Evolutionary conservation across 2,797 vertebrate genomes (phyloP).

Genomic region (Eulemur rubriventer): DNA sequence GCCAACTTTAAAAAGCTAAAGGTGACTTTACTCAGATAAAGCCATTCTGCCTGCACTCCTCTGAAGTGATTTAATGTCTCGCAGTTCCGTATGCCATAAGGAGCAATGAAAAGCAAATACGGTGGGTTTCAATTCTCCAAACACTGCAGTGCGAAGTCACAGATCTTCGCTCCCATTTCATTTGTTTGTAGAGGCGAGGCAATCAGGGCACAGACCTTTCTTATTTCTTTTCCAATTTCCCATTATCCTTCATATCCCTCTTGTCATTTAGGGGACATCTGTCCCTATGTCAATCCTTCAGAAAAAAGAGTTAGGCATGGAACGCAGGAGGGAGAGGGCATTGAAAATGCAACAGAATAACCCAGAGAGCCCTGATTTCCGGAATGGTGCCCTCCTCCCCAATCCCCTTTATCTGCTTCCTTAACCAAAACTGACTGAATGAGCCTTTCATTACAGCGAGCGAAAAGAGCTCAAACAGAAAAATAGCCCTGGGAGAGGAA

Average conservation of each 20-base stretch:
- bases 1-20: not conserved
- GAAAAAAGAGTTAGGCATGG: not conserved
- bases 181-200: conserved; percentile 40
- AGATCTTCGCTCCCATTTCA: not conserved
- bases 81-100: conserved; percentile 16
- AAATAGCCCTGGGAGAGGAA: not conserved
- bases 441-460: not conserved
- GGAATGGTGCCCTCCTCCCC: not conserved
- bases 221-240: not conserved
- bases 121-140: conserved; percentile 37
- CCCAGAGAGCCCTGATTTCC: not conserved
- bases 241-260: not conserved
- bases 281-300: not conserved
- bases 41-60: not conserved
- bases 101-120: conserved; percentile 58
- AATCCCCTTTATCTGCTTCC: not conserved
- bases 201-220: not conserved
- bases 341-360: not conserved
- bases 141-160: not conserved
- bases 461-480: not conserved
- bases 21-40: conserved; percentile 50
- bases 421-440: not conserved
- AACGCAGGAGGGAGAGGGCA: not conserved
- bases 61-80: conserved; percentile 55
- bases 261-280: not conserved